Conservation (phyloP, 2,888 invertebrate genomes). For the Aleiodes leptofemur region DNA sequence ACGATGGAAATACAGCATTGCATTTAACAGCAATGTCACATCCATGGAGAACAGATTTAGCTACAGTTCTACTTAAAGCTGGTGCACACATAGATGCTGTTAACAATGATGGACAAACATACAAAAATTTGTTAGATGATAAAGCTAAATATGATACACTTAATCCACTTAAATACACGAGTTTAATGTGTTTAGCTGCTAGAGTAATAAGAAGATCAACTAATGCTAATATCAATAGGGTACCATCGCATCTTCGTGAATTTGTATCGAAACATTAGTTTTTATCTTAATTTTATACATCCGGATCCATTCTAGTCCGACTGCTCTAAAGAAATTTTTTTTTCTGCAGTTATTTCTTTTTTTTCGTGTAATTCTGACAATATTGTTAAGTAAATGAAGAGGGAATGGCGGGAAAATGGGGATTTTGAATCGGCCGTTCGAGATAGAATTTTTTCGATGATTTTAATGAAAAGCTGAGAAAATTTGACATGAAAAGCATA, state of each 20-base stretch:
- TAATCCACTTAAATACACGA: constrained; percentile 86
- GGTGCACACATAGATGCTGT: constrained; percentile 92
- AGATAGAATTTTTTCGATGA: too few species aligned
- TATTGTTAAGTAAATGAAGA: too few species aligned
- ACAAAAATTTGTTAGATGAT: constrained; percentile 81
- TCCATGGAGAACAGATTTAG: constrained; percentile 77
- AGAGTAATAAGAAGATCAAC: constrained; percentile 80
- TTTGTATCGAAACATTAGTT: constrained; percentile 68
- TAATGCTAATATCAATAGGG: constrained; percentile 52
- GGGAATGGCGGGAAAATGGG: too few species aligned
- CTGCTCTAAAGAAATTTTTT: constrained; percentile 8
- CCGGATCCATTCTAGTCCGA: constrained; percentile 31
- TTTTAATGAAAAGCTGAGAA: too few species aligned
- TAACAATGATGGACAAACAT: constrained; percentile 86
- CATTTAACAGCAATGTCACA: constrained; percentile 87
- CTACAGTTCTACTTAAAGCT: constrained; percentile 83
- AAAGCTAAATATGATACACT: constrained; percentile 82
- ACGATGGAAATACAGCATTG: constrained; percentile 90
- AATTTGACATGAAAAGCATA: too few species aligned
- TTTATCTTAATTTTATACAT: constrained; percentile 3
- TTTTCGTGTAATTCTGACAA: not conserved
- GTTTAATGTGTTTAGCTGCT: constrained; percentile 91
- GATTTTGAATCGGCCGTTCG: too few species aligned
- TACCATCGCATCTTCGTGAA: constrained; percentile 66
- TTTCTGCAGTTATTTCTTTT: constrained; percentile 1